These are phyloP conservation scores for Lepidochrysops patricia DNA, from an alignment of 2,888 invertebrate genomes.

Conservation along the genomic window DNA sequence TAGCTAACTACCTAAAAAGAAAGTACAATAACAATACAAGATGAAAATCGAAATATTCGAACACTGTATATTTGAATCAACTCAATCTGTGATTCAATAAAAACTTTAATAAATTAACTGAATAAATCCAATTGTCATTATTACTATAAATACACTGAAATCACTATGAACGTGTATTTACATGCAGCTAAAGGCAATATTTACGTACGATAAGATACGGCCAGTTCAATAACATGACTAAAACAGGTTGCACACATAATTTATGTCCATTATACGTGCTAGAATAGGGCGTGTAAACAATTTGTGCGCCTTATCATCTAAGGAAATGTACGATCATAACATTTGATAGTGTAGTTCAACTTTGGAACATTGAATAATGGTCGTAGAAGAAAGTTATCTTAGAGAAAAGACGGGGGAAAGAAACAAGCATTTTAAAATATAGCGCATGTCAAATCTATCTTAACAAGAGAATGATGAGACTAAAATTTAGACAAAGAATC, in stretches of 20 bases:
- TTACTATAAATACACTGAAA: not conserved
- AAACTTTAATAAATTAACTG: not conserved
- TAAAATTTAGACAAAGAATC: not conserved
- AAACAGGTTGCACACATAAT: constrained; percentile 19
- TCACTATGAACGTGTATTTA: constrained; percentile 4
- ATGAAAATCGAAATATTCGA: too few relatives aligned
- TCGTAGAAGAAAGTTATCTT: not conserved
- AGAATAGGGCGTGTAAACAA: constrained; percentile 7
- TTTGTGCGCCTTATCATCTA: constrained; percentile 4
- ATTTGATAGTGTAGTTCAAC: constrained; percentile 3
- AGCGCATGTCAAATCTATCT: not conserved
- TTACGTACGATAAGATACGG: constrained; percentile 58
- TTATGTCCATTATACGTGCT: constrained; percentile 1
- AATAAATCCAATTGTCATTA: not conserved
- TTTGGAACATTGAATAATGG: not conserved
- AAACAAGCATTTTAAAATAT: not conserved
- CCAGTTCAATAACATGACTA: constrained; percentile 57
- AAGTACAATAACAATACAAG: too few relatives aligned
- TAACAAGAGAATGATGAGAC: not conserved
- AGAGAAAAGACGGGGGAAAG: not conserved
- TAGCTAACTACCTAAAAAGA: not conserved
- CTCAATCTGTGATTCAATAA: too few relatives aligned
- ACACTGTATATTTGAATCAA: too few relatives aligned
- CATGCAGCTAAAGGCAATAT: constrained; percentile 22
- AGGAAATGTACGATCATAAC: constrained; percentile 10